Conservation (phyloP, 2,797 vertebrate genomes). For the Artibeus jamaicensis region DNA sequence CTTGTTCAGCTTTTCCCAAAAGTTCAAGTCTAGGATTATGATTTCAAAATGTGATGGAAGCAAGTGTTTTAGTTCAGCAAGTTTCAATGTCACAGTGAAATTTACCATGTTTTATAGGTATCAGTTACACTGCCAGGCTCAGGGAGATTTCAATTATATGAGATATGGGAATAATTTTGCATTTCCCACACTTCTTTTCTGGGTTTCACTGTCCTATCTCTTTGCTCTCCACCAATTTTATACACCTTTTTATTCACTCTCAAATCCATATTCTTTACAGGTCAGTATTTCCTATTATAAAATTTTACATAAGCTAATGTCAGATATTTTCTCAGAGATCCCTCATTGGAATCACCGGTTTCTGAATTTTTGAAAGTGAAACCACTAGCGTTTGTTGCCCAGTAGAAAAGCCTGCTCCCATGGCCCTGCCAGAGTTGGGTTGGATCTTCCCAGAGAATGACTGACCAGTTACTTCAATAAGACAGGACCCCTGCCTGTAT, state of each 20-base stretch:
- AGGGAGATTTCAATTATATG: conserved; percentile 31
- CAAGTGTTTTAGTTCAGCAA: conserved; percentile 31
- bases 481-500: not conserved
- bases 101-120: conserved; percentile 30
- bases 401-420: not conserved
- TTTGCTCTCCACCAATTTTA: not conserved
- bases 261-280: not conserved
- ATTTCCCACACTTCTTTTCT: not conserved
- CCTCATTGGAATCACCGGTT: not conserved
- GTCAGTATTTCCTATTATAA: not conserved
- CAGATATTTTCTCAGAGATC: not conserved
- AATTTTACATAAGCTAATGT: not conserved
- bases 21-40: conserved; percentile 49
- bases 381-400: not conserved
- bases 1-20: conserved; percentile 54
- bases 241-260: not conserved
- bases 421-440: not conserved
- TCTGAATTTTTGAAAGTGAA: not conserved
- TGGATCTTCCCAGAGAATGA: not conserved
- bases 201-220: not conserved
- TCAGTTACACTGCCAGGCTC: not conserved
- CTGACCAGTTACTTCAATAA: not conserved
- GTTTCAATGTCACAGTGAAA: conserved; percentile 44
- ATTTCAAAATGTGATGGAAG: conserved; percentile 46
- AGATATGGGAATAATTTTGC: not conserved